These are phyloP conservation scores for Potamarius usumacintae DNA, from an alignment of 2,113 vertebrate genomes.

Conservation along the genomic window DNA sequence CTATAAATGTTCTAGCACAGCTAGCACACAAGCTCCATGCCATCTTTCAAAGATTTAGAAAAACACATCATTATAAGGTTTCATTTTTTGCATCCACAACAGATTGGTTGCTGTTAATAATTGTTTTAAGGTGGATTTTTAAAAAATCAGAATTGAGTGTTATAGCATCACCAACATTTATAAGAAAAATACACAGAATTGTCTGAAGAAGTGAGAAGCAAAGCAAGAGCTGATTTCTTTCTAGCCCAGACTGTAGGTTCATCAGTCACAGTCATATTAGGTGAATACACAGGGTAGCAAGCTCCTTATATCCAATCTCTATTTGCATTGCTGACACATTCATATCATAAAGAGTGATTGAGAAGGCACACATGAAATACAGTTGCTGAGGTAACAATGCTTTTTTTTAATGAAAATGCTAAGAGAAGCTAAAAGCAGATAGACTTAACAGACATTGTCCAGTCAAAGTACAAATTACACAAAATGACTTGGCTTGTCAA, in stretches of 20 bases:
- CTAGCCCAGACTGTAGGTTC: neutral
- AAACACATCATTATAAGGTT: neutral
- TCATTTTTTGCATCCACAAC: neutral
- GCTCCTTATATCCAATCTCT: no score
- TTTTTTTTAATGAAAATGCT: no score
- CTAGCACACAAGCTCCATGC: neutral
- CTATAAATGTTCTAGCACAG: neutral
- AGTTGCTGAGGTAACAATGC: no score
- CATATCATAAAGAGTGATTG: no score
- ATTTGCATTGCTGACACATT: no score
- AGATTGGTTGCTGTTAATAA: neutral
- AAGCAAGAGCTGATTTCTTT: neutral
- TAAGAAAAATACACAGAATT: no score
- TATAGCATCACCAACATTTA: neutral
- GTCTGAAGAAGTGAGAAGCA: neutral
- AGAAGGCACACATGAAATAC: no score
- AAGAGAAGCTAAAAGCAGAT: no score
- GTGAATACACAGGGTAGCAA: neutral
- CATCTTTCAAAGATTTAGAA: neutral
- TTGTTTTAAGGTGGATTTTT: neutral
- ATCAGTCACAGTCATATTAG: neutral
- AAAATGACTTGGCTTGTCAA: no score
- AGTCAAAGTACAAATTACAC: no score
- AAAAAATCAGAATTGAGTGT: neutral
- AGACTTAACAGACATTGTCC: no score